phyloP scores from a whole-genome alignment of 2,888 invertebrate species.

The Drosophila lacicola region DNA sequence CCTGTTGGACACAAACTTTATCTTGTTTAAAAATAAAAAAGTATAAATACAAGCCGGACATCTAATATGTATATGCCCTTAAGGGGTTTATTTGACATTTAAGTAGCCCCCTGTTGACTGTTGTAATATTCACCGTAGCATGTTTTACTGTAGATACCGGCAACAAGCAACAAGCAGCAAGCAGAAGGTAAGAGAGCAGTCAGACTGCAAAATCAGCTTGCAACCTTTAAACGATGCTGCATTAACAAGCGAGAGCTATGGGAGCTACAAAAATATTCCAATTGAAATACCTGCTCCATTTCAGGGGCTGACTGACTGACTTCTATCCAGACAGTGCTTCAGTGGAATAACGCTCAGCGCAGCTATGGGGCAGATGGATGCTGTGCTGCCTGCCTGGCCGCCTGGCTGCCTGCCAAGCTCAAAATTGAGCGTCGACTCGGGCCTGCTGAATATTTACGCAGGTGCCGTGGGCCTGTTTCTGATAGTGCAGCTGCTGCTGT shows the following conservation, averaged over 20 bases:
- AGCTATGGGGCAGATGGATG: slow-evolving; percentile 14
- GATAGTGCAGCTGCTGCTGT: slow-evolving; percentile 25
- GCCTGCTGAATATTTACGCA: slow-evolving; percentile 33
- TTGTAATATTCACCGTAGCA: too few species aligned
- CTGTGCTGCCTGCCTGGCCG: slow-evolving; percentile 10
- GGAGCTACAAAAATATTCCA: slow-evolving; percentile 51
- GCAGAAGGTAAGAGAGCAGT: background rate
- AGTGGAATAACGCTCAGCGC: slow-evolving; percentile 1
- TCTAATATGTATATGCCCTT: too few species aligned
- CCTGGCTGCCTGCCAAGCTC: slow-evolving; percentile 18
- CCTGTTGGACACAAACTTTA: too few species aligned
- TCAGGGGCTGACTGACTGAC: slow-evolving; percentile 11
- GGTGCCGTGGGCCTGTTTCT: slow-evolving; percentile 24
- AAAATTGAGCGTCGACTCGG: slow-evolving; percentile 29
- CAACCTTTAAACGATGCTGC: slow-evolving; percentile 22
- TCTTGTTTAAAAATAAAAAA: too few species aligned
- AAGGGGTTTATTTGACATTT: too few species aligned
- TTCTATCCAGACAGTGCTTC: slow-evolving; percentile 5
- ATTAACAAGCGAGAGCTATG: slow-evolving; percentile 13
- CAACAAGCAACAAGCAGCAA: background rate
- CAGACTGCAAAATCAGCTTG: background rate
- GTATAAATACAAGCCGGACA: too few species aligned
- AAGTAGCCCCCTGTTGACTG: too few species aligned
- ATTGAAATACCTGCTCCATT: slow-evolving; percentile 63
- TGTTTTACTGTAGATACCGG: background rate